Evolutionary conservation across 2,797 vertebrate species (phyloP).

Genomic region (Sciurus vulgaris): DNA sequence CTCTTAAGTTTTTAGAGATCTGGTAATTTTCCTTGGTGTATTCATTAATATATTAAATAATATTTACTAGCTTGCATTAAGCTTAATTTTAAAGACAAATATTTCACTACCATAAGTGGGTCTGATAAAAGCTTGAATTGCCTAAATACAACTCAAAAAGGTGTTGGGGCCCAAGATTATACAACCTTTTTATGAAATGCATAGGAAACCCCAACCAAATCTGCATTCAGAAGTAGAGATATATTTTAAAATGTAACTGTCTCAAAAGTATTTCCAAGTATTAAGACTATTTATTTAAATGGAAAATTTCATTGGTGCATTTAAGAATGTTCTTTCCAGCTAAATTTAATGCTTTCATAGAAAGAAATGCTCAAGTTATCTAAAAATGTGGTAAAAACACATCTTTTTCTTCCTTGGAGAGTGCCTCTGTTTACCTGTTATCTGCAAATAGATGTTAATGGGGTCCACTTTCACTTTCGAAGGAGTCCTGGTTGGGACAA

Average conservation of each 20-base stretch:
- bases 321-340: background rate
- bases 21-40: slow-evolving; percentile 27
- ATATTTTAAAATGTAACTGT: slow-evolving; percentile 6
- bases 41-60: slow-evolving; percentile 25
- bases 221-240: background rate
- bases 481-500: background rate
- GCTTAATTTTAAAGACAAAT: background rate
- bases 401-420: background rate
- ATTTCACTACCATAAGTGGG: background rate
- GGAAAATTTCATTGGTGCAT: background rate
- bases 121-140: background rate
- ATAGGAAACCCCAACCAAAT: background rate
- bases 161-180: background rate
- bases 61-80: background rate
- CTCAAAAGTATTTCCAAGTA: background rate
- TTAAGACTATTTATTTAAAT: background rate
- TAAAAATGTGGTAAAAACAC: background rate
- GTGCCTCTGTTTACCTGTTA: background rate
- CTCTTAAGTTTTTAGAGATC: background rate
- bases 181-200: background rate
- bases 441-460: background rate
- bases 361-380: background rate
- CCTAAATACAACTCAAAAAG: background rate
- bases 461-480: background rate
- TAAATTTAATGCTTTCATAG: background rate